Evolutionary conservation across 2,113 vertebrate genomes (phyloP).

Genomic region (Pungitius pungitius): DNA sequence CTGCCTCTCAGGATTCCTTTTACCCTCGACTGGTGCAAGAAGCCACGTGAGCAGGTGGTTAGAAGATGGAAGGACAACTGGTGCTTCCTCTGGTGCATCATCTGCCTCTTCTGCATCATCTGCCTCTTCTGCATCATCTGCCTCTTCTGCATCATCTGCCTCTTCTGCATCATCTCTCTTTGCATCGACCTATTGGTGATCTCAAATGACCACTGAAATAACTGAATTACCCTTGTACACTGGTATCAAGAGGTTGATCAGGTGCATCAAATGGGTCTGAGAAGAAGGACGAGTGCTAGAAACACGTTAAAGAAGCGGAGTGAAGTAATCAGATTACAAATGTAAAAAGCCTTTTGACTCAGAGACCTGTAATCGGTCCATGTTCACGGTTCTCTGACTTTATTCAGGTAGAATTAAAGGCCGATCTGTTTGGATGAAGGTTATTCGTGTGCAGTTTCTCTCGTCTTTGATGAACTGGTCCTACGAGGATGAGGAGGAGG

Average conservation of each 20-base stretch:
- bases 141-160: too few relatives aligned
- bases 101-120: neutral
- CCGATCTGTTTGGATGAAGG: neutral
- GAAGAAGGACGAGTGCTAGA: neutral
- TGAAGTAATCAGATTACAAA: neutral
- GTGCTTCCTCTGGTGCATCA: too few relatives aligned
- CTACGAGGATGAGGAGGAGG: conserved; percentile 18
- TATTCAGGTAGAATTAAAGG: neutral
- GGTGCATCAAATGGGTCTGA: neutral
- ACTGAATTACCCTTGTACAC: neutral
- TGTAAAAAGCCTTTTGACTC: neutral
- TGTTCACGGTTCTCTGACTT: neutral
- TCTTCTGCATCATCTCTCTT: too few relatives aligned
- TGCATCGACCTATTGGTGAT: neutral
- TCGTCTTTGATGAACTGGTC: conserved; percentile 8
- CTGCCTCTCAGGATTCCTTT: conserved; percentile 15
- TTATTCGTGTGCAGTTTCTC: conserved; percentile 7
- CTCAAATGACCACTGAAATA: neutral
- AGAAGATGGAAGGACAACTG: too few relatives aligned
- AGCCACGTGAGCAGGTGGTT: neutral
- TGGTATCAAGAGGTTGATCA: too few relatives aligned
- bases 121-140: too few relatives aligned
- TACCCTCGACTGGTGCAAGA: neutral
- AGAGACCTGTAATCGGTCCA: neutral
- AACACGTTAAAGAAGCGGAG: neutral